Evolutionary conservation across 2,888 invertebrate species (phyloP).

Genomic region (Trissoscelio sp.): DNA sequence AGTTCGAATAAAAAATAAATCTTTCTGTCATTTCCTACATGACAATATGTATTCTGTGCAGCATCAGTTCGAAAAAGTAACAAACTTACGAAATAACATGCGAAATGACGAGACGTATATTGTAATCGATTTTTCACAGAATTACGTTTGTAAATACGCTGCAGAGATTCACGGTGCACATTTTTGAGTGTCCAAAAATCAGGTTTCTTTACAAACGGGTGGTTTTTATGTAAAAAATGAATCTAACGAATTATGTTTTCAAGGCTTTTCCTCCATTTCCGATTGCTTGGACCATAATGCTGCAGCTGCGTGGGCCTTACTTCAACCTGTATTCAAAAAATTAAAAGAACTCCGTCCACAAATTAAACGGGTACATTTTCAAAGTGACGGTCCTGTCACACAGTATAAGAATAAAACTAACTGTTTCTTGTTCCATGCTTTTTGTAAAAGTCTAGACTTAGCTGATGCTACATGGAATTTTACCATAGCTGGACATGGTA

Average conservation of each 20-base stretch:
- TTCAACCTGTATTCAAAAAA: background rate
- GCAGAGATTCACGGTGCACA: conserved; percentile 4
- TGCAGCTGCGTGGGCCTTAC: background rate
- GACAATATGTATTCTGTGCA: no score
- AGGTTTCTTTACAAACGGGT: background rate
- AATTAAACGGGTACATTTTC: background rate
- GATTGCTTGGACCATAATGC: background rate
- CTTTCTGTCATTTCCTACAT: no score
- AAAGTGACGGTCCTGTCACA: background rate
- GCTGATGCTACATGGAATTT: background rate
- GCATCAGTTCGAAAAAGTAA: background rate
- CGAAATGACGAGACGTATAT: conserved; percentile 4
- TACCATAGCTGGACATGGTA: background rate
- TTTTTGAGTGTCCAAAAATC: background rate
- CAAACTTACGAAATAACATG: background rate
- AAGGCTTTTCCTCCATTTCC: background rate
- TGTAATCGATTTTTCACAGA: background rate
- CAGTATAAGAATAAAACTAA: conserved; percentile 2
- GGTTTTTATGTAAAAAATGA: background rate
- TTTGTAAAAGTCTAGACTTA: background rate
- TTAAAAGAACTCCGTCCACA: background rate
- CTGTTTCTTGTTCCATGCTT: background rate
- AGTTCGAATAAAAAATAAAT: no score
- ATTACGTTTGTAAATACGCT: background rate
- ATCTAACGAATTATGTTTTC: background rate